Percentiles rank a stretch among this genome's conserved stretches.
Evolutionary conservation across 2,113 vertebrate species (phyloP).

Genomic region (Heptranchias perlo): DNA sequence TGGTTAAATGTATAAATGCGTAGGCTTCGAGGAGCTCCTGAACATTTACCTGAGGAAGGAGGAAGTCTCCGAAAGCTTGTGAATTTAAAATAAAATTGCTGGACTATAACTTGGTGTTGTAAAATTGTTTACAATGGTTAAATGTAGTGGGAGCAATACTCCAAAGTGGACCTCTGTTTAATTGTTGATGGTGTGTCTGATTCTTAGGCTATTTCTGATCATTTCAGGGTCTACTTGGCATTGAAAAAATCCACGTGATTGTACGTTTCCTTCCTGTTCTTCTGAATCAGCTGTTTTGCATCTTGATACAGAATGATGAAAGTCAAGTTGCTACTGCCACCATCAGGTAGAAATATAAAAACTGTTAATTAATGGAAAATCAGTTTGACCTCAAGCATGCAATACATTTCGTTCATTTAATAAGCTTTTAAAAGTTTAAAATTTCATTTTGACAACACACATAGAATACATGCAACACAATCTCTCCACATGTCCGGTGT

Average conservation of each 20-base stretch:
- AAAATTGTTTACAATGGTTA: too few species aligned
- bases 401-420: too few species aligned
- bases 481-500: not conserved
- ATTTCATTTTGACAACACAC: not conserved
- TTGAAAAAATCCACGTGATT: slow-evolving; percentile 88
- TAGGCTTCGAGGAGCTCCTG: too few species aligned
- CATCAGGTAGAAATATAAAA: slow-evolving; percentile 70
- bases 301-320: slow-evolving; percentile 79
- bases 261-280: slow-evolving; percentile 91
- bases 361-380: not conserved
- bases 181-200: not conserved
- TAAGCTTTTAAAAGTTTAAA: not conserved
- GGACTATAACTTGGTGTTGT: too few species aligned
- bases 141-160: not conserved
- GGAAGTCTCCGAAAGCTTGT: too few species aligned
- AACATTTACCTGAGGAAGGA: too few species aligned
- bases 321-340: slow-evolving; percentile 78
- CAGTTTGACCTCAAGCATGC: not conserved
- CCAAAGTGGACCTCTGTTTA: not conserved
- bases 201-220: slow-evolving; percentile 29
- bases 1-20: not conserved
- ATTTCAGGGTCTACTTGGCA: slow-evolving; percentile 79
- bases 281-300: slow-evolving; percentile 90
- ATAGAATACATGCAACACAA: not conserved
- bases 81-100: too few species aligned